Conservation (phyloP, 2,888 invertebrate species). For the Empis livida region DNA sequence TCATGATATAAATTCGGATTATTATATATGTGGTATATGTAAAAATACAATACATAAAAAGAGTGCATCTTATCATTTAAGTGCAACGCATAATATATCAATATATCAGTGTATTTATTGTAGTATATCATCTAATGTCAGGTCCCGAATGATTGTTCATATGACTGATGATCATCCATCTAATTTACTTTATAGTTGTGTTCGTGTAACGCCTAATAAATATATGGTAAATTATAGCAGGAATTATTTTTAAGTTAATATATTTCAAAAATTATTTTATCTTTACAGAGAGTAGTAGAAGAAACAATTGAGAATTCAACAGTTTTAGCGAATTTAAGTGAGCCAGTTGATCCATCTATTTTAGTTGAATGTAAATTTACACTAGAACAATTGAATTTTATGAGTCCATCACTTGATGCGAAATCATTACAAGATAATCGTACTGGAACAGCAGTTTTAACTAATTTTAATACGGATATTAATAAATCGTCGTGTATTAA, state of each 20-base stretch:
- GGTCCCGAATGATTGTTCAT: conserved; percentile 37
- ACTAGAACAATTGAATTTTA: conserved; percentile 5
- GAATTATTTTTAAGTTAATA: background rate
- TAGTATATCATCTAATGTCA: conserved; percentile 27
- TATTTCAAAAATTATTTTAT: too few relatives aligned
- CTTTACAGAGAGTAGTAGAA: too few relatives aligned
- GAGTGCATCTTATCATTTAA: conserved; percentile 29
- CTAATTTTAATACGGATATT: background rate
- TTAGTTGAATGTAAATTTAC: conserved; percentile 5
- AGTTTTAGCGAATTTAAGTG: conserved; percentile 7
- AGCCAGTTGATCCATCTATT: conserved; percentile 1
- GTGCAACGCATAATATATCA: conserved; percentile 29
- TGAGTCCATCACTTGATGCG: conserved; percentile 1
- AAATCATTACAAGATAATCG: background rate
- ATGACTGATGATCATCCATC: conserved; percentile 36
- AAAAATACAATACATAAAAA: background rate
- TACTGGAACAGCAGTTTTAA: background rate
- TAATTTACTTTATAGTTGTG: conserved; percentile 28
- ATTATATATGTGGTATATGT: conserved; percentile 8
- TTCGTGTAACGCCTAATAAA: conserved; percentile 16
- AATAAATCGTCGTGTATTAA: background rate
- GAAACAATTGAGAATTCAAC: conserved; percentile 7
- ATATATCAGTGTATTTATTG: conserved; percentile 42
- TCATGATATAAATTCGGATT: background rate
- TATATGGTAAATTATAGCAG: background rate